Evolutionary conservation across 1,140 invertebrate genomes (phyloP).

Genomic region (Adoxophyes honmai): DNA sequence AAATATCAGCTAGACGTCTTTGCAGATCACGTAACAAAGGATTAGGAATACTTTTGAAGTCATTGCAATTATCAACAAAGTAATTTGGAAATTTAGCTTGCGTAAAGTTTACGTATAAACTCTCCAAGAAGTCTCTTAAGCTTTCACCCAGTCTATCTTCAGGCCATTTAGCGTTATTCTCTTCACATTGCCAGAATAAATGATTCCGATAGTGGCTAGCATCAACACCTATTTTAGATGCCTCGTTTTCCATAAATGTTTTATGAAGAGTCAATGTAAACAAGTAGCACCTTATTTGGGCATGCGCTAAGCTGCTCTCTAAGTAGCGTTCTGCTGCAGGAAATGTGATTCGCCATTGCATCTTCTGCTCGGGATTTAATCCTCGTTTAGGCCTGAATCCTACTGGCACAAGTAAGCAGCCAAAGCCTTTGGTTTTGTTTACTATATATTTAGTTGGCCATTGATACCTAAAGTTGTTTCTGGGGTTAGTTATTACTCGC

Average conservation of each 20-base stretch:
- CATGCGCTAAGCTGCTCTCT: conserved; percentile 82
- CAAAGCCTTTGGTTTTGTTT: conserved; percentile 80
- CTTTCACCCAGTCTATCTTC: conserved; percentile 83
- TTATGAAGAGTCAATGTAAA: conserved; percentile 82
- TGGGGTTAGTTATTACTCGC: conserved; percentile 73
- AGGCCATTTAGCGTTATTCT: conserved; percentile 82
- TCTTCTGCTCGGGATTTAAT: conserved; percentile 76
- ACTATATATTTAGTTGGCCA: conserved; percentile 84
- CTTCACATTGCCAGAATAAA: conserved; percentile 88
- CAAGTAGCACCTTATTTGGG: conserved; percentile 83
- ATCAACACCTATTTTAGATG: conserved; percentile 78
- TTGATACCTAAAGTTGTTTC: conserved; percentile 76
- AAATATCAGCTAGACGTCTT: conserved; percentile 81
- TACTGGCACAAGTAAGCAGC: conserved; percentile 83
- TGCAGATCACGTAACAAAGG: conserved; percentile 81
- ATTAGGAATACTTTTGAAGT: conserved; percentile 83
- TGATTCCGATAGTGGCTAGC: conserved; percentile 84
- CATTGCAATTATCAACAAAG: conserved; percentile 84
- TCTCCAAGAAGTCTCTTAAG: conserved; percentile 80
- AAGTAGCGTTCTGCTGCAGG: conserved; percentile 85
- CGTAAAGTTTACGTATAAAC: conserved; percentile 76
- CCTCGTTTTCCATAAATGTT: conserved; percentile 81
- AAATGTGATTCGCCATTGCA: conserved; percentile 87
- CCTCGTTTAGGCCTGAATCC: conserved; percentile 80
- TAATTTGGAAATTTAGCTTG: conserved; percentile 81